phyloP scores from a whole-genome alignment of 2,888 invertebrate species.

The Clusia tigrina region DNA sequence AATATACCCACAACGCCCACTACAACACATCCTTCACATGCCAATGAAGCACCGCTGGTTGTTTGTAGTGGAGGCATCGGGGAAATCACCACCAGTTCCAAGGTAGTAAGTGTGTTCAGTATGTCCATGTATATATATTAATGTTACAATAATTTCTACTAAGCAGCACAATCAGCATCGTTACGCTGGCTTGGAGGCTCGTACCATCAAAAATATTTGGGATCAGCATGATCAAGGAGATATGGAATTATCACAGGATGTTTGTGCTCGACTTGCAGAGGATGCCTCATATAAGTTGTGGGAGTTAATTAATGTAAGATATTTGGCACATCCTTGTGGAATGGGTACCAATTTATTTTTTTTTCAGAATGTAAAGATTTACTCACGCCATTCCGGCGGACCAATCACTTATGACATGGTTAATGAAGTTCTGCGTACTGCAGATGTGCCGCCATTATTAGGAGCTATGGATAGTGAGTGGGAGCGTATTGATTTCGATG shows the following conservation, averaged over 20 bases:
- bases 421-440: slow-evolving; percentile 62
- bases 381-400: slow-evolving; percentile 61
- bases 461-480: slow-evolving; percentile 61
- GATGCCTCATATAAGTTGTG: slow-evolving; percentile 63
- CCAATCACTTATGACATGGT: slow-evolving; percentile 60
- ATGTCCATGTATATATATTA: too few species aligned
- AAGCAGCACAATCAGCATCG: too few species aligned
- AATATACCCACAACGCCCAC: slow-evolving; percentile 56
- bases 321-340: too few species aligned
- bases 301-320: slow-evolving; percentile 61
- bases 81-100: slow-evolving; percentile 35
- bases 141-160: too few species aligned
- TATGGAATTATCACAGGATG: slow-evolving; percentile 58
- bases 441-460: slow-evolving; percentile 60
- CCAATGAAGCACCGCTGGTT: slow-evolving; percentile 39
- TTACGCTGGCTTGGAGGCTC: slow-evolving; percentile 59
- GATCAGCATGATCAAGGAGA: slow-evolving; percentile 63
- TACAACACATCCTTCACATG: slow-evolving; percentile 34
- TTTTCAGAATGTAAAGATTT: slow-evolving; percentile 61
- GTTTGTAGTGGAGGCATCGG: slow-evolving; percentile 36
- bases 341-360: slow-evolving; percentile 1
- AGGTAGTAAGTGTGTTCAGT: slow-evolving; percentile 25
- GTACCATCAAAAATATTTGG: slow-evolving; percentile 63
- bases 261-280: slow-evolving; percentile 60
- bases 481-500: slow-evolving; percentile 62